Evolutionary conservation across 2,113 vertebrate species (phyloP), one percentile per base, ranked within the genome.

Genomic region (Collichthys lucidus): DNA sequence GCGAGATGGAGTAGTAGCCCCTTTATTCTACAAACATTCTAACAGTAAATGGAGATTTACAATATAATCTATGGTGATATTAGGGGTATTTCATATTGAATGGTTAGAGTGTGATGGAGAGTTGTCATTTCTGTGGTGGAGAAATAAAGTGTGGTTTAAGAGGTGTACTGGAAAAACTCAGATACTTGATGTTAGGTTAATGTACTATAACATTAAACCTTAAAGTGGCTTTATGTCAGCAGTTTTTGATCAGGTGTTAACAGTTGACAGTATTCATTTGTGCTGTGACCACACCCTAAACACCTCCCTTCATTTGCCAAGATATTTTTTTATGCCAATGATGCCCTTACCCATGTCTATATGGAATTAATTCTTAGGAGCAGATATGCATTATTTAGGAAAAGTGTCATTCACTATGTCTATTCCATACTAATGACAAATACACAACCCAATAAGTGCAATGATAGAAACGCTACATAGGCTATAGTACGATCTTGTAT

Each of bases 181-280:
- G 47, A 79, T 69, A 74, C 83, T 79, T 74, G 68, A 79, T 76
- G 20, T 52, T 52, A 0, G 29, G 50, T 88, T 80, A 29, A 46
- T 83, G 71, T 71, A 60, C 46, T 35, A 14, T 42, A 26, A 35
- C 17, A 31, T 68, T 29, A 47, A 77, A 67, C 64, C 52, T 82
- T 68, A 22, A 74, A 81, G 62, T 79, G 77, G 78, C 70, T 85
- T 77, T 56, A 56, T 68, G 72, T 64, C 22, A 65, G 47, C 29
- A 3, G 35, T 35, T 80, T 75, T 44, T 70, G 35, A 85, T 76
- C 83, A 82, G 86, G 77, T 91, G 88, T 88, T 86, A 73, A 79
- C 57, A 63, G 72, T 56, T 40, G 70, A 69, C 88, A 89, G 90
- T 94, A 86, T 91, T 91, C 4, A 49, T 75, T 79, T 69, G 67